Percentiles rank a stretch among this genome's conserved stretches.
These are phyloP conservation scores for Phocoena phocoena DNA, from an alignment of 2,113 vertebrate genomes.

Conservation along the genomic window DNA sequence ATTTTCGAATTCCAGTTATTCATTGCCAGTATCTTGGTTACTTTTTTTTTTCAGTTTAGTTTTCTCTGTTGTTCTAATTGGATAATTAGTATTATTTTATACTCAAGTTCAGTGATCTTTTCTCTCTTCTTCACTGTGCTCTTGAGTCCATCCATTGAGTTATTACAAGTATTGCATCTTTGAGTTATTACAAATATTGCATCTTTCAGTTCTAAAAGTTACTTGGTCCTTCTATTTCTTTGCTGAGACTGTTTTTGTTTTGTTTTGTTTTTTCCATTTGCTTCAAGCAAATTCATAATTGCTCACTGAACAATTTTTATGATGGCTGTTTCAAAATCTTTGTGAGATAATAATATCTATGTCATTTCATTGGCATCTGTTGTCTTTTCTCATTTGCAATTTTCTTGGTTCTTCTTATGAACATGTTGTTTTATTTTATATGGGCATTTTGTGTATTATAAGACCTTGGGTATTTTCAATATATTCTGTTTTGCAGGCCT, in stretches of 20 bases:
- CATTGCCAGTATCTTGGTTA: neutral
- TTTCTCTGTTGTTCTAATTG: neutral
- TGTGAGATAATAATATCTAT: neutral
- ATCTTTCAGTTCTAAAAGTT: neutral
- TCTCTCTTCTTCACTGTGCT: neutral
- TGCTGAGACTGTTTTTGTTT: neutral
- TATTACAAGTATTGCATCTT: neutral
- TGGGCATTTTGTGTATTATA: neutral
- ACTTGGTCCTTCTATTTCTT: neutral
- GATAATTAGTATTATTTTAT: neutral
- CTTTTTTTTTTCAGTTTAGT: neutral
- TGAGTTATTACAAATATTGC: neutral
- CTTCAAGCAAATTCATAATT: neutral
- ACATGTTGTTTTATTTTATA: neutral
- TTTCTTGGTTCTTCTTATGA: neutral
- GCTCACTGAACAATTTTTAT: neutral
- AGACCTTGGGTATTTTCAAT: neutral
- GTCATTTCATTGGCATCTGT: neutral
- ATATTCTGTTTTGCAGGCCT: neutral
- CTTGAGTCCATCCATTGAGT: neutral
- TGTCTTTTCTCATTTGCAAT: neutral
- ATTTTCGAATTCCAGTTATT: neutral
- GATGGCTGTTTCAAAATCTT: neutral
- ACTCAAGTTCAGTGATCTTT: neutral
- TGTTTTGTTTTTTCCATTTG: neutral